Evolutionary conservation across 2,888 invertebrate genomes (phyloP).

Genomic region (Schizotus pectinicornis): DNA sequence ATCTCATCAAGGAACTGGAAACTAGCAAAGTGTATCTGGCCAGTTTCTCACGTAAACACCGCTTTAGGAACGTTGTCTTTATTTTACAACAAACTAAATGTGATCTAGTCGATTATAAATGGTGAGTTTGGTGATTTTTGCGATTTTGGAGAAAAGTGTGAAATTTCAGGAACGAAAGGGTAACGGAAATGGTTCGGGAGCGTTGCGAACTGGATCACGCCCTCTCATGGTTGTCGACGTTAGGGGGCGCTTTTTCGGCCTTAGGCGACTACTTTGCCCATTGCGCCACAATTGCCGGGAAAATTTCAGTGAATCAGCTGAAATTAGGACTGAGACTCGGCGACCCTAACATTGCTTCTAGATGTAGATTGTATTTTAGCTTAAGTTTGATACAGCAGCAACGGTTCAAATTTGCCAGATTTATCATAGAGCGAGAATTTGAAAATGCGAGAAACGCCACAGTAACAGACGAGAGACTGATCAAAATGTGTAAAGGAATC

Average conservation of each 20-base stretch:
- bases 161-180: slow-evolving; percentile 61
- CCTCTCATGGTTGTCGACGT: slow-evolving; percentile 93
- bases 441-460: slow-evolving; percentile 52
- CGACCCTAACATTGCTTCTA: slow-evolving; percentile 79
- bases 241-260: slow-evolving; percentile 96
- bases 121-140: slow-evolving; percentile 59
- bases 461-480: slow-evolving; percentile 67
- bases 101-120: slow-evolving; percentile 73
- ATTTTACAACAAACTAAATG: slow-evolving; percentile 64
- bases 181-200: slow-evolving; percentile 63
- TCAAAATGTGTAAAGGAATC: slow-evolving; percentile 85
- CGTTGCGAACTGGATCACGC: slow-evolving; percentile 80
- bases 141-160: background rate
- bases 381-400: slow-evolving; percentile 88
- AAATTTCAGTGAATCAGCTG: slow-evolving; percentile 85
- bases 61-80: slow-evolving; percentile 43
- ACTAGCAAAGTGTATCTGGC: slow-evolving; percentile 39
- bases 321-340: slow-evolving; percentile 79
- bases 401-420: slow-evolving; percentile 66
- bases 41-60: slow-evolving; percentile 16
- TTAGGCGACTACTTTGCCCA: slow-evolving; percentile 85
- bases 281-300: slow-evolving; percentile 87
- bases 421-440: slow-evolving; percentile 67
- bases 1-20: slow-evolving; percentile 48
- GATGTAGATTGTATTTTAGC: slow-evolving; percentile 87